Conservation (phyloP, 2,888 invertebrate genomes). For the Hirtodrosophila confusa region DNA sequence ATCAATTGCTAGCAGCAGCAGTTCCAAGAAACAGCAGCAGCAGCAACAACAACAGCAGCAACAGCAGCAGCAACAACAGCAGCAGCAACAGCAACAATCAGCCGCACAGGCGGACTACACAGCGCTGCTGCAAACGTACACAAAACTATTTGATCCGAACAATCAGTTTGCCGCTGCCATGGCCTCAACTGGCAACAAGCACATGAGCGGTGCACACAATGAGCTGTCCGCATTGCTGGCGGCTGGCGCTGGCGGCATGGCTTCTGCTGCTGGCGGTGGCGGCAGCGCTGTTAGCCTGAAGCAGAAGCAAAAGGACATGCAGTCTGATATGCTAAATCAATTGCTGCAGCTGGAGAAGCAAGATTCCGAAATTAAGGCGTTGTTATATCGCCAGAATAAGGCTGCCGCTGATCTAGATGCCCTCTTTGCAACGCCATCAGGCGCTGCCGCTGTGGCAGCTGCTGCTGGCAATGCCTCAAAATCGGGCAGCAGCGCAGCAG, state of each 20-base stretch:
- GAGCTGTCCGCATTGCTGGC: constrained; percentile 81
- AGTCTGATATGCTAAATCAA: constrained; percentile 83
- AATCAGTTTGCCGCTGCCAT: constrained; percentile 80
- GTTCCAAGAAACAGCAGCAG: constrained; percentile 48
- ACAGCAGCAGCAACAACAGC: constrained; percentile 64
- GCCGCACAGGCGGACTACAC: constrained; percentile 81
- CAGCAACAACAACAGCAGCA: constrained; percentile 60
- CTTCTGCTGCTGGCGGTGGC: constrained; percentile 35
- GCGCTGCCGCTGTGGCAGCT: constrained; percentile 56
- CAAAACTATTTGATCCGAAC: constrained; percentile 82
- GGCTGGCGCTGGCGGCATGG: constrained; percentile 65
- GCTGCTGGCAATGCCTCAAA: constrained; percentile 45
- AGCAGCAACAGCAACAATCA: constrained; percentile 73
- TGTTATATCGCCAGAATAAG: constrained; percentile 83
- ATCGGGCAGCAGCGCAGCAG: constrained; percentile 51
- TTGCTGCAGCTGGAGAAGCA: constrained; percentile 82
- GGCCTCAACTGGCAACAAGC: constrained; percentile 61
- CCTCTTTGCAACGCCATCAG: constrained; percentile 81
- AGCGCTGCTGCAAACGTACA: constrained; percentile 82
- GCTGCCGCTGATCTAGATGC: constrained; percentile 82
- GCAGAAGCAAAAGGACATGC: constrained; percentile 76
- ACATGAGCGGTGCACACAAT: constrained; percentile 74
- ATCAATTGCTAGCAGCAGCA: constrained; percentile 52
- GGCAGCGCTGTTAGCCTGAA: constrained; percentile 55
- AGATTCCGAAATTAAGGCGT: constrained; percentile 81